Base-by-base conservation (phyloP, 2,888 invertebrate species). In the Caenorhabditis doughertyi region DNA sequence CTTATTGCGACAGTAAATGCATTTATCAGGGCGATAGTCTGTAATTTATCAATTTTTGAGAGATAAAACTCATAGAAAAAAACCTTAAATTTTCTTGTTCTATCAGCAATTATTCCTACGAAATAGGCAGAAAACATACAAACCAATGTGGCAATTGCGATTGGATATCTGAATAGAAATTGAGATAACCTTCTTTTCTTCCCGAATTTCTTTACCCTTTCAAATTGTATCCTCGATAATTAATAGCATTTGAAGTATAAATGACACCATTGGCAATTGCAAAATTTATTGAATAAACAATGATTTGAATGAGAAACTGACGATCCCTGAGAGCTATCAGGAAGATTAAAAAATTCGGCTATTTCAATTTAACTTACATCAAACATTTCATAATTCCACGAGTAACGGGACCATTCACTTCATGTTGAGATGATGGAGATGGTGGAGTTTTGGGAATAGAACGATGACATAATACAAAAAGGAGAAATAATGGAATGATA, bases 241-340 rank as follows among this genome's bases (percentile, higher is more conserved):
- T 81, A 21, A 81, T 62, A 25, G 53, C 62, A 21, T 81, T 71
- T 8, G 80, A 81, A 11, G 73, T 56, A 27, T 65, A 81, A 23
- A 81, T 74, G 11, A 81, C 32, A 0, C 73, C 80, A 21, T 76
- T 81, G 16, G 70, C 81, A 13, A 64, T 71, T 11, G 76, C 56
- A 65, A 77, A 76, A 18, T 72, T 80, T 27, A 74, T 53, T 1
- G 67, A 68, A 53, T 83, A 81, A 0, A 77, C 58, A 16, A 72
- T 9, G 5, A 70, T 81, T 73, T 81, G 76, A 13, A 79, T 27
- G 16, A 76, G 29, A 32, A 77, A 84, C 44, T 79, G 81, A 49
- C 32, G 62, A 53, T 80, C 68, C 58, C 72, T 81, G 74, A 62
- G 58, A 64, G 60, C 62, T 70, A 64, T 55, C 35, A 51, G 42